Evolutionary conservation across 2,797 vertebrate species (phyloP).

Genomic region (Pantherophis vulpinus): DNA sequence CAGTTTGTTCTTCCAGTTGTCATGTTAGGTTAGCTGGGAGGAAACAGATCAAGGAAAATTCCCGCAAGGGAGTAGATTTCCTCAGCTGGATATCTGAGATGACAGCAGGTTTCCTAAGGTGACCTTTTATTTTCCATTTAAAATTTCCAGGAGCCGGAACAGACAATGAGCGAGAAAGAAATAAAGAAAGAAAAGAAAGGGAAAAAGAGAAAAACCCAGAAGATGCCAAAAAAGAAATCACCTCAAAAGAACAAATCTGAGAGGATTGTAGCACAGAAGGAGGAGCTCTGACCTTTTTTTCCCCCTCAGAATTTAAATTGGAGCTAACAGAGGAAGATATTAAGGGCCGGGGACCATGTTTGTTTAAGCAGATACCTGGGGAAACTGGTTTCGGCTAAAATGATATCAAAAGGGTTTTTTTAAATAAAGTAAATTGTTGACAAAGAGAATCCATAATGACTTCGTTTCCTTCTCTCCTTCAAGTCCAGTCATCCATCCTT

Average conservation of each 20-base stretch:
- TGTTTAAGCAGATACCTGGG: neutral
- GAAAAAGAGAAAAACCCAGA: conserved; percentile 34
- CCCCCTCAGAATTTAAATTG: neutral
- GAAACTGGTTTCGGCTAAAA: neutral
- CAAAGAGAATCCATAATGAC: neutral
- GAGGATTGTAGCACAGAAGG: rapidly evolving
- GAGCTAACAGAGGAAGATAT: neutral
- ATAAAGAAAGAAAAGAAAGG: conserved; percentile 60
- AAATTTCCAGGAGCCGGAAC: conserved; percentile 74
- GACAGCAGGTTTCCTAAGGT: neutral
- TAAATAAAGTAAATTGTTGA: neutral
- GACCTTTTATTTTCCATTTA: neutral
- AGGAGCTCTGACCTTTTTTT: conserved; percentile 40
- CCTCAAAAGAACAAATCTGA: neutral
- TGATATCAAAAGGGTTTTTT: neutral
- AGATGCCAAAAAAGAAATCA: neutral
- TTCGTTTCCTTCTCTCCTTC: neutral
- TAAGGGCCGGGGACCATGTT: neutral
- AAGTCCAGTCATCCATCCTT: neutral
- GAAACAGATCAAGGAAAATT: neutral
- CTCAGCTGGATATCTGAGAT: neutral
- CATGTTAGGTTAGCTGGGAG: neutral
- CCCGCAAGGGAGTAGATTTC: neutral
- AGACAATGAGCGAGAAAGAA: conserved; percentile 73
- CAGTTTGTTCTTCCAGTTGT: neutral